Evolutionary conservation across 2,797 vertebrate genomes (phyloP).

Genomic region (Trachops cirrhosus): DNA sequence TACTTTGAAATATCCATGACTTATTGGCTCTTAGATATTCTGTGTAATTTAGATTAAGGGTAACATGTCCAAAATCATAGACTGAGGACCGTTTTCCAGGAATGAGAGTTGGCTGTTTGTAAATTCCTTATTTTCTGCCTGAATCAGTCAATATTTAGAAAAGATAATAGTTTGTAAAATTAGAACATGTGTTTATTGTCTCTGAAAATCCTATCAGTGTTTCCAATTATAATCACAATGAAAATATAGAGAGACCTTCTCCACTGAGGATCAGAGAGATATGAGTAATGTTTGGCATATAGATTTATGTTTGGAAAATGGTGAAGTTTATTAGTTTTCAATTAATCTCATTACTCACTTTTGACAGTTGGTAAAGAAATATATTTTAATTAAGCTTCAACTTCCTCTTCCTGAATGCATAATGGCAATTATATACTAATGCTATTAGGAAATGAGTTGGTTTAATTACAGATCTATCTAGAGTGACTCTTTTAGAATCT

Average conservation of each 20-base stretch:
- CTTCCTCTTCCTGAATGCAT: conserved; percentile 36
- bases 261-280: background rate
- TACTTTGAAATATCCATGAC: background rate
- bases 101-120: background rate
- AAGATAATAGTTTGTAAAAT: background rate
- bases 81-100: background rate
- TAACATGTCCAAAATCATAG: conserved; percentile 3
- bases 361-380: conserved; percentile 46
- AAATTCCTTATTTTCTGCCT: background rate
- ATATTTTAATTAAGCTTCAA: conserved; percentile 49
- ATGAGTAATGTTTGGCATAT: conserved; percentile 43
- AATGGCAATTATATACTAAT: conserved; percentile 24
- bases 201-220: conserved; percentile 11
- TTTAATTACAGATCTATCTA: conserved; percentile 43
- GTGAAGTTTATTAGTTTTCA: conserved; percentile 56
- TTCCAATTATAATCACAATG: conserved; percentile 22
- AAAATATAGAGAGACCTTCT: background rate
- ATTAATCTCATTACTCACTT: conserved; percentile 51
- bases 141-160: background rate
- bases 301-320: conserved; percentile 52
- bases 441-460: conserved; percentile 42
- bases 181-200: background rate
- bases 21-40: background rate
- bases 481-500: conserved; percentile 23
- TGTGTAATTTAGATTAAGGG: background rate